Evolutionary conservation across 1,140 invertebrate genomes (phyloP), one percentile per base, ranked within the genome.

Genomic region (Helicorthomorpha holstii): DNA sequence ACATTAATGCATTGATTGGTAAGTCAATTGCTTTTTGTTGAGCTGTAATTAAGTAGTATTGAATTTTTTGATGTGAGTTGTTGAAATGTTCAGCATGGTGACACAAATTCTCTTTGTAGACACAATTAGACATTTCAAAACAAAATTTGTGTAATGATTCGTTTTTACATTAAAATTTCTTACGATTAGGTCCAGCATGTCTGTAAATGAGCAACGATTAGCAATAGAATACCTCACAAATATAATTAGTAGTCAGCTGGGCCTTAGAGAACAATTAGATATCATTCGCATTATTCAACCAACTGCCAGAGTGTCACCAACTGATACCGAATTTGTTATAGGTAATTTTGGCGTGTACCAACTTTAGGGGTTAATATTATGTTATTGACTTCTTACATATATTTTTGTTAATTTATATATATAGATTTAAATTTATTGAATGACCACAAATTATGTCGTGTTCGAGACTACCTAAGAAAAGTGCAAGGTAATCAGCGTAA

Each of bases 281-380:
- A 59, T 63, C 14, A 62, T 65, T 21, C 46, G 56, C 44, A 64
- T 65, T n/a, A 60, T 65, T 29, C 56, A 59, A 49, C 62, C 62
- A 22, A 46, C 56, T 14, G 56, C 60, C 14, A 27, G 49, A n/a
- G 34, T 64, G 23, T 60, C 57, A n/a, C 57, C 62, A 22, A 59
- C 59, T 51, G 62, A 65, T 49, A 58, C 46, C 45, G 58, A 65
- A 48, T 62, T 64, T 54, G 51, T 62, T 27, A 63, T 64, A 50
- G 63, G 63, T 63, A 54, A 42, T 52, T 54, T 43, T 49, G 25
- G 29, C 42, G 34, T 42, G 44, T 41, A 41, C 44, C 34, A 42
- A 52, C 29, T 47, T 41, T 42, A 27, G 41, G 23, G 22, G 49
- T 41, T 41, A 42, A 2, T 48, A 45, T 42, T 43, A 51, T 48